These are phyloP conservation scores for Drosophila kohkoa DNA, from an alignment of 1,140 invertebrate genomes.

Conservation along the genomic window DNA sequence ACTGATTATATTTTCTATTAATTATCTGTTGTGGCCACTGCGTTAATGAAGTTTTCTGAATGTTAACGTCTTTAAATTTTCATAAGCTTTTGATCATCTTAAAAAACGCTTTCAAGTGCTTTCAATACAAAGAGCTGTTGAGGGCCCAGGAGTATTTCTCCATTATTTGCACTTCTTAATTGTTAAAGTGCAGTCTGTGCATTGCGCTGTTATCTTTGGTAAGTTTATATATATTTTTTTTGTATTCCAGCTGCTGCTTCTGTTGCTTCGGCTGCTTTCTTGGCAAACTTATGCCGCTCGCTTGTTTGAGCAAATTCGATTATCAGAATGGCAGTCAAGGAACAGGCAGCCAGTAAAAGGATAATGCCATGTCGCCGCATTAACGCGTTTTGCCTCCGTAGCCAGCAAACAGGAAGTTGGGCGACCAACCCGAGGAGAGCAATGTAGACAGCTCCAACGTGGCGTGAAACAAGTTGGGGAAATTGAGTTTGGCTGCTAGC, in stretches of 20 bases:
- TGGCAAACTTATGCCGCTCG: conserved; percentile 56
- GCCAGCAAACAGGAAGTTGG: conserved; percentile 3
- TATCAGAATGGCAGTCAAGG: conserved; percentile 61
- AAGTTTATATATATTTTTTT: background rate
- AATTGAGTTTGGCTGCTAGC: conserved; percentile 59
- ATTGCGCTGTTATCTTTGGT: conserved; percentile 39
- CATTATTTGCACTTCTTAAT: conserved; percentile 31
- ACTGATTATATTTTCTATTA: too few relatives aligned
- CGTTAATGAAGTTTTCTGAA: too few relatives aligned
- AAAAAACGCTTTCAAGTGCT: too few relatives aligned
- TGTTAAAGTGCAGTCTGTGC: conserved; percentile 45
- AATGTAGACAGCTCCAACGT: conserved; percentile 15
- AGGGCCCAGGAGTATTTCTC: background rate
- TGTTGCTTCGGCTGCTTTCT: conserved; percentile 12
- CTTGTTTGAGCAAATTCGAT: conserved; percentile 82
- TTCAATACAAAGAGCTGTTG: background rate
- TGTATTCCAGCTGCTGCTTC: conserved; percentile 8
- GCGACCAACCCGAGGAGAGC: background rate
- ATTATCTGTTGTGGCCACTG: too few relatives aligned
- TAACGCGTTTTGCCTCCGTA: conserved; percentile 41
- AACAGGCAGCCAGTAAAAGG: conserved; percentile 31
- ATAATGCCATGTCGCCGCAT: conserved; percentile 76
- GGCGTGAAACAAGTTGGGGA: conserved; percentile 68
- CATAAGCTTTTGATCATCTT: too few relatives aligned
- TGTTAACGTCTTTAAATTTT: too few relatives aligned